phyloP scores from a whole-genome alignment of 2,888 invertebrate genomes.

The Epiblema foenella region DNA sequence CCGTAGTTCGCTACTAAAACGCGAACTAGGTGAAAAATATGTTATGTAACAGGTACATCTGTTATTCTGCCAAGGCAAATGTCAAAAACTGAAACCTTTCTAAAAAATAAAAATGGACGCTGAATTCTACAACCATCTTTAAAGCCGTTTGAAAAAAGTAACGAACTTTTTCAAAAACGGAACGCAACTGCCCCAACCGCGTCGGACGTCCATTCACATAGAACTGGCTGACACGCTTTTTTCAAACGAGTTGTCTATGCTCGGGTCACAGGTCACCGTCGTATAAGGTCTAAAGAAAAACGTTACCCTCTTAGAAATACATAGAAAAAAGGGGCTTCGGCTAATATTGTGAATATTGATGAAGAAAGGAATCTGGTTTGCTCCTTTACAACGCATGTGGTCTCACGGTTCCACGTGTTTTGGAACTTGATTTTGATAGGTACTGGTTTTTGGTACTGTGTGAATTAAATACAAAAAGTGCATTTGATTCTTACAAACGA shows the following conservation, averaged over 20 bases:
- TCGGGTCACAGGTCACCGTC: slow-evolving; percentile 79
- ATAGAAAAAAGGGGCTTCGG: slow-evolving; percentile 79
- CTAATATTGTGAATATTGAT: slow-evolving; percentile 85
- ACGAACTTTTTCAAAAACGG: slow-evolving; percentile 41
- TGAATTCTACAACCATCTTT: slow-evolving; percentile 19
- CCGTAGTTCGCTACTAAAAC: background rate
- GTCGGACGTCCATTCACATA: slow-evolving; percentile 62
- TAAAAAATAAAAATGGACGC: background rate
- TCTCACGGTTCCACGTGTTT: slow-evolving; percentile 79
- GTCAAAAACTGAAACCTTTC: background rate
- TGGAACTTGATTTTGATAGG: slow-evolving; percentile 42
- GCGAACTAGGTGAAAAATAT: background rate
- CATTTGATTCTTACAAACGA: background rate
- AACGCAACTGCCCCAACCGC: slow-evolving; percentile 62
- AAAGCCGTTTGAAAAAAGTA: slow-evolving; percentile 35
- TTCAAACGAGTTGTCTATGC: slow-evolving; percentile 66
- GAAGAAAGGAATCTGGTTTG: slow-evolving; percentile 83
- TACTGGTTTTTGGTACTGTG: slow-evolving; percentile 41
- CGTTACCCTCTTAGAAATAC: slow-evolving; percentile 75
- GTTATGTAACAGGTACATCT: no score
- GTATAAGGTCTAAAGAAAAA: slow-evolving; percentile 79
- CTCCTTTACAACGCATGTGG: slow-evolving; percentile 71
- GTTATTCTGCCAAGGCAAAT: background rate
- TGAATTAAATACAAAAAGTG: slow-evolving; percentile 31
- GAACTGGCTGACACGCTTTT: slow-evolving; percentile 76